Conservation (phyloP, 2,797 vertebrate genomes). For the Danionella dracula region DNA sequence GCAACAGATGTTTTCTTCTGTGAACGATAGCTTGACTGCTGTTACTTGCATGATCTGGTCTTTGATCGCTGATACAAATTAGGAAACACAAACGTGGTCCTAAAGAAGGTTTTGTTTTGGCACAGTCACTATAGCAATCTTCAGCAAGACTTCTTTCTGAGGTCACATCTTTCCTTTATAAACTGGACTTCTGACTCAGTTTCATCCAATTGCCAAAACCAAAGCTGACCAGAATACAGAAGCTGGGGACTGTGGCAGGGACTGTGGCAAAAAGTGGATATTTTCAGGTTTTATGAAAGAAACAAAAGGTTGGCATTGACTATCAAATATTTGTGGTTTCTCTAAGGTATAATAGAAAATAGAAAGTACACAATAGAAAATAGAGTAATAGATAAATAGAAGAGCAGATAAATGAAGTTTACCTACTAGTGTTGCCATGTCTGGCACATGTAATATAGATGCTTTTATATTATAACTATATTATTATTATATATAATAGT, state of each 20-base stretch:
- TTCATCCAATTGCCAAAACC: slow-evolving; percentile 42
- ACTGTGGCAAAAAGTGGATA: slow-evolving; percentile 40
- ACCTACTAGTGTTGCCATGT: no score
- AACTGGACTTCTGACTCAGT: slow-evolving; percentile 41
- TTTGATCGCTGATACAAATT: no score
- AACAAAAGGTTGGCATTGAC: slow-evolving; percentile 10
- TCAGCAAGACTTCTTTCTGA: slow-evolving; percentile 25
- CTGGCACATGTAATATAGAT: no score
- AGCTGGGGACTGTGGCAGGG: slow-evolving; percentile 46
- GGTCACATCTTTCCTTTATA: slow-evolving; percentile 53
- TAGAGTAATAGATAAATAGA: no score
- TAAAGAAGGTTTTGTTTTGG: neutral
- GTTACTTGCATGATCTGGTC: no score
- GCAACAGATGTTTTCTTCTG: no score
- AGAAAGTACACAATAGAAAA: no score
- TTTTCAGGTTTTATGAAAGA: slow-evolving; percentile 49
- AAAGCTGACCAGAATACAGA: slow-evolving; percentile 12
- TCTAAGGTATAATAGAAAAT: no score
- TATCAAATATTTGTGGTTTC: no score
- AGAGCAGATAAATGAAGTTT: no score
- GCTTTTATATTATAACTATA: no score
- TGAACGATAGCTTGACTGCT: neutral
- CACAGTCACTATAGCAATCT: neutral
- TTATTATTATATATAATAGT: no score
- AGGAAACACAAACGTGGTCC: neutral